A percentile compares a stretch with the other conserved stretches of the same genome.
Evolutionary conservation across 2,888 invertebrate species (phyloP).

Genomic region (Orthonevra nobilis): DNA sequence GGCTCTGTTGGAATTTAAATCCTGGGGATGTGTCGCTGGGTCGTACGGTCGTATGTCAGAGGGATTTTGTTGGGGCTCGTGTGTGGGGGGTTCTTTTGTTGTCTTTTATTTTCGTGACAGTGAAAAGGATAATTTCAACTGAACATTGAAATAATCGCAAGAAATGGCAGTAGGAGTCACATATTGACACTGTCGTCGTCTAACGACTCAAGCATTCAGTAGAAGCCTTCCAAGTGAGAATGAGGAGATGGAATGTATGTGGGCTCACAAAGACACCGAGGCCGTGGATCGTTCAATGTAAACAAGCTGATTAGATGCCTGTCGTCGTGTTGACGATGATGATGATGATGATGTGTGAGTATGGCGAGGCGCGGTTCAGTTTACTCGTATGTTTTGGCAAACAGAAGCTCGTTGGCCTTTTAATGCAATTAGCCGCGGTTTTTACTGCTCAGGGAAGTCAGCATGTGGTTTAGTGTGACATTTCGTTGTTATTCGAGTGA

Average conservation of each 20-base stretch:
- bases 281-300: constrained; percentile 58
- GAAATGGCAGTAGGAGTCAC: background rate
- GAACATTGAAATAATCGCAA: constrained; percentile 58
- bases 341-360: constrained; percentile 22
- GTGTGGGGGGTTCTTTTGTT: constrained; percentile 13
- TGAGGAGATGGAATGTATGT: constrained; percentile 29
- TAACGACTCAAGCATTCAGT: constrained; percentile 65
- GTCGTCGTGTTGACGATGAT: too few species aligned
- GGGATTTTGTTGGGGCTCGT: too few species aligned
- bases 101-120: constrained; percentile 13
- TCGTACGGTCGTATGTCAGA: constrained; percentile 64
- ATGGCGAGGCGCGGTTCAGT: background rate
- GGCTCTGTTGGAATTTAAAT: constrained; percentile 33
- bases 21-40: constrained; percentile 59
- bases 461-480: constrained; percentile 65
- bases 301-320: constrained; percentile 64
- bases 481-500: constrained; percentile 33
- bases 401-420: constrained; percentile 64
- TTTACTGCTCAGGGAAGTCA: constrained; percentile 35
- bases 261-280: constrained; percentile 40
- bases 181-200: constrained; percentile 64
- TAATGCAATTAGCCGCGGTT: constrained; percentile 64
- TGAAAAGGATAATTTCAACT: constrained; percentile 60
- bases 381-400: constrained; percentile 25
- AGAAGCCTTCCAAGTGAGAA: constrained; percentile 54